These are phyloP conservation scores for Euphonia xanthogaster DNA, from an alignment of 2,797 vertebrate species.

Conservation along the genomic window DNA sequence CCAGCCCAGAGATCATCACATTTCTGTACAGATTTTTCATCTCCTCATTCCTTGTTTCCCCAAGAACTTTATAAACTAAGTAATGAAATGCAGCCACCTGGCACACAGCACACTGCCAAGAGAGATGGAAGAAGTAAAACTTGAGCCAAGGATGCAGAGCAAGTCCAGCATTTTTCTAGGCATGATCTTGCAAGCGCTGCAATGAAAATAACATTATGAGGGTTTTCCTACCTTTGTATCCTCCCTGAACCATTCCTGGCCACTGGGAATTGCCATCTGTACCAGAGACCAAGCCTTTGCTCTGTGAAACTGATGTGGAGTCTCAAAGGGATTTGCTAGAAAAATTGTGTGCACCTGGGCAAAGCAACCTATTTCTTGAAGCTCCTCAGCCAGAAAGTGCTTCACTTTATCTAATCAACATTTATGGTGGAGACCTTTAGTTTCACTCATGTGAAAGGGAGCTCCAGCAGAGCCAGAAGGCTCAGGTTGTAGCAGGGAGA, in stretches of 20 bases:
- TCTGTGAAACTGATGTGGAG: background rate
- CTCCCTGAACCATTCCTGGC: background rate
- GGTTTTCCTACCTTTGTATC: background rate
- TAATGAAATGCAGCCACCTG: conserved; percentile 33
- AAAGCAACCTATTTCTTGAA: background rate
- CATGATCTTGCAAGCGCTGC: background rate
- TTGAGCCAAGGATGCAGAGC: background rate
- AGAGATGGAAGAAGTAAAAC: background rate
- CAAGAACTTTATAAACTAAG: background rate
- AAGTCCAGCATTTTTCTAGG: background rate
- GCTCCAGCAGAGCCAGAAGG: background rate
- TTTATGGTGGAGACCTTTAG: background rate
- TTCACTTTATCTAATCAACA: background rate
- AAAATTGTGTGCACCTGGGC: background rate
- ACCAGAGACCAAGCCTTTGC: background rate
- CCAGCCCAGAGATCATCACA: background rate
- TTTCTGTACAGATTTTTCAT: background rate
- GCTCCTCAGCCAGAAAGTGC: background rate
- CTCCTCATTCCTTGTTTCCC: background rate
- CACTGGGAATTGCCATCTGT: background rate
- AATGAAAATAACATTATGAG: background rate
- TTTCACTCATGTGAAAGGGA: background rate
- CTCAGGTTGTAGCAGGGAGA: background rate
- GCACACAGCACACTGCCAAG: background rate
- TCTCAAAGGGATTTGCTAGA: background rate